Evolutionary conservation across 64 coral and sea anemone genomes (phyloP).

Genomic region (Dendrophyllia cribrosa): DNA sequence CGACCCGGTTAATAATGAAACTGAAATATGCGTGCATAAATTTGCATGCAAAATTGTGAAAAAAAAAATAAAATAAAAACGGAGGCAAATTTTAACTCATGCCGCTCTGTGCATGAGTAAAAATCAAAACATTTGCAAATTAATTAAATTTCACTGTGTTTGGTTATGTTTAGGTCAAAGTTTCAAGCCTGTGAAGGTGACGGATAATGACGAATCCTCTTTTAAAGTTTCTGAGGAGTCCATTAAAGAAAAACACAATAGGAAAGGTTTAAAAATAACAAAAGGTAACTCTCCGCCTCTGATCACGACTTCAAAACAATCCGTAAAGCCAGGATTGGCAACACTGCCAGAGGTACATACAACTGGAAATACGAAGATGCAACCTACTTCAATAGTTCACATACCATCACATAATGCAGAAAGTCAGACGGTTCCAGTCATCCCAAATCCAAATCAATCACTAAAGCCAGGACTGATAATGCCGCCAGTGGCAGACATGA

Average conservation of each 20-base stretch:
- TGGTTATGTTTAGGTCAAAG: constrained; percentile 25
- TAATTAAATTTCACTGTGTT: neutral
- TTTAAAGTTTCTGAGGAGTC: constrained; percentile 24
- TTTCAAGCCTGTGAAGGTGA: constrained; percentile 38
- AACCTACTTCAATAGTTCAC: neutral
- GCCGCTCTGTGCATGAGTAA: too few species aligned
- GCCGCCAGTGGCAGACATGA: neutral
- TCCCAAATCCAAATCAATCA: too few species aligned
- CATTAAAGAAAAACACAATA: neutral
- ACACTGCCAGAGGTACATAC: neutral
- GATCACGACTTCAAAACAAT: neutral
- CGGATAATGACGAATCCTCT: constrained; percentile 16
- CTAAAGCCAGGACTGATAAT: neutral
- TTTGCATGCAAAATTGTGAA: too few species aligned
- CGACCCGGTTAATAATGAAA: too few species aligned
- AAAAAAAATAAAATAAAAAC: too few species aligned
- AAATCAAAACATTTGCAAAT: too few species aligned
- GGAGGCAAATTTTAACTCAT: too few species aligned
- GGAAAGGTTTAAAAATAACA: neutral
- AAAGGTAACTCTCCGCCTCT: neutral
- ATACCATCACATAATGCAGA: neutral
- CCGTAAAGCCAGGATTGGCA: neutral
- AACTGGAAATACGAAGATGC: neutral
- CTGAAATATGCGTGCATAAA: too few species aligned
- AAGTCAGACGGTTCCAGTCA: neutral